A percentile compares a stretch with the other conserved stretches of the same genome.
phyloP scores from a whole-genome alignment of 2,113 vertebrate genomes.

The Calyptomena viridis region DNA sequence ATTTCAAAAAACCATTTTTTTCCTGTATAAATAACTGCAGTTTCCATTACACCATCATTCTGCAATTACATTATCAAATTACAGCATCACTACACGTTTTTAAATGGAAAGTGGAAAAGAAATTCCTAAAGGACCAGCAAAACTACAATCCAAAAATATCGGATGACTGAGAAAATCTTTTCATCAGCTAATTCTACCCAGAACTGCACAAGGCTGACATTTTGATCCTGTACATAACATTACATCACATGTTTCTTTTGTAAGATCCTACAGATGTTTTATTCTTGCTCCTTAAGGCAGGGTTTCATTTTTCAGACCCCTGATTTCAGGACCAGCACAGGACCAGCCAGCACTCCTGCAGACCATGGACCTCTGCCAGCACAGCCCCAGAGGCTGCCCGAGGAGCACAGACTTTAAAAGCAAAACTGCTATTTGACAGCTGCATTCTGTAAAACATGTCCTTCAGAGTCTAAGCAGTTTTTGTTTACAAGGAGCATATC shows the following conservation, averaged over 20 bases:
- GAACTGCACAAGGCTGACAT: not conserved
- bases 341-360: not conserved
- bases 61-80: not conserved
- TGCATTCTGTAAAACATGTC: not conserved
- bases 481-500: not conserved
- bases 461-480: not conserved
- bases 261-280: not conserved
- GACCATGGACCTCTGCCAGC: not conserved
- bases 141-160: not conserved
- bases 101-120: not conserved
- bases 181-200: not conserved
- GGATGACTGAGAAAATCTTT: conserved; percentile 45
- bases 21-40: not conserved
- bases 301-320: not conserved
- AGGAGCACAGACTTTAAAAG: not conserved
- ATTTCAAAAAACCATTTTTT: not conserved
- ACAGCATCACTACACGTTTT: not conserved
- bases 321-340: not conserved
- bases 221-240: not conserved
- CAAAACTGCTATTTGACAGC: not conserved
- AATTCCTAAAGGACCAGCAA: not conserved
- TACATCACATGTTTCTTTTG: not conserved
- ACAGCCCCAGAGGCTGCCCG: not conserved
- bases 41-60: not conserved
- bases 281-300: not conserved